A percentile compares a stretch with the other conserved stretches of the same genome.
phyloP scores from a whole-genome alignment of 1,140 invertebrate genomes.

The Drosophila parvula region DNA sequence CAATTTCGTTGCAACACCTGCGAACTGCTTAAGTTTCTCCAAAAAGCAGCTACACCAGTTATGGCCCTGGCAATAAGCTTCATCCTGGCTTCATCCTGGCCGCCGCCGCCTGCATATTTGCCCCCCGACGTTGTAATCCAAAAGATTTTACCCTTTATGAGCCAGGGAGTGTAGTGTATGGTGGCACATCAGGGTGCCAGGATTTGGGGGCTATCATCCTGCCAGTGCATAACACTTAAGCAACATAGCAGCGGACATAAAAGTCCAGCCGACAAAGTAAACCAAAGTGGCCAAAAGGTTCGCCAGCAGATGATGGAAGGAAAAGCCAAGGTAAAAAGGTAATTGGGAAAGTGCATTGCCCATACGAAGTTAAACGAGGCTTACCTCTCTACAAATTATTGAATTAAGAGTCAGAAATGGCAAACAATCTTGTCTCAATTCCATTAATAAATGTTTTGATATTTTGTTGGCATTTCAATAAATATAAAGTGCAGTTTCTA shows the following conservation, averaged over 20 bases:
- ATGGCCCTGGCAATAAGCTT: slow-evolving; percentile 62
- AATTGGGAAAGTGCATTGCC: neutral
- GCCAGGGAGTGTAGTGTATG: slow-evolving; percentile 1
- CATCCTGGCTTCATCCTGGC: slow-evolving; percentile 3
- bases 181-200: slow-evolving; percentile 20
- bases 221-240: slow-evolving; percentile 79
- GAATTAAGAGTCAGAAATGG: neutral
- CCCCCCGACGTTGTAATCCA: slow-evolving; percentile 68
- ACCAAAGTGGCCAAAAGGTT: slow-evolving; percentile 17
- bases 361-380: neutral
- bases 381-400: neutral
- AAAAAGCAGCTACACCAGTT: slow-evolving; percentile 63
- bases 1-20: slow-evolving; percentile 80
- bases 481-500: no score
- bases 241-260: slow-evolving; percentile 62
- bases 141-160: slow-evolving; percentile 75
- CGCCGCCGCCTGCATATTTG: slow-evolving; percentile 40
- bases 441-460: neutral
- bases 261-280: slow-evolving; percentile 48
- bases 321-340: neutral
- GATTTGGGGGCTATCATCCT: slow-evolving; percentile 19
- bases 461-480: neutral
- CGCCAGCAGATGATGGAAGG: neutral
- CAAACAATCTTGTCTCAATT: no score
- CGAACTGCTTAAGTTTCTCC: slow-evolving; percentile 74